Evolutionary conservation across 1,140 invertebrate genomes (phyloP), one percentile per base, ranked within the genome.

Genomic region (Drosophila lacteicornis): DNA sequence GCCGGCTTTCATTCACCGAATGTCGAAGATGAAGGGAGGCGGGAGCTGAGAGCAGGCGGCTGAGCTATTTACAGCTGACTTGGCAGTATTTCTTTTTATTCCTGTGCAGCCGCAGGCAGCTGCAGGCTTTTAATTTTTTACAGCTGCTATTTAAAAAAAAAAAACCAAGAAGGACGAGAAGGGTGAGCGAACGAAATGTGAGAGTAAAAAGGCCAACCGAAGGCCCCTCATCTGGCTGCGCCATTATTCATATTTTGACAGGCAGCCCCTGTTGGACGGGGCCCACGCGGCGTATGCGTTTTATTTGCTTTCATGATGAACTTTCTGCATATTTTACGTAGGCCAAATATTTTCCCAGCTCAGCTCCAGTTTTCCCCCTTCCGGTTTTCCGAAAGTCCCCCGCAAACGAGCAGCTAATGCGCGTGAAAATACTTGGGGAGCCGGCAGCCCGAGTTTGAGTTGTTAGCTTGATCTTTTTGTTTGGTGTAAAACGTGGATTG

Each of bases 241-340:
- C 80, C 84, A 88, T 88, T 88, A 80, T 75, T 88, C 84, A 88
- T 88, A 79, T 79, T 88, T 88, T 88, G 84, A 88, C 84, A 87
- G 84, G 84, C 58, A 59, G 46, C 69, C 56, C 59, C 42, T 55
- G 67, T 46, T 67, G 67, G 67, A 46, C 45, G 53, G 40, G 69
- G 62, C 85, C 80, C 78, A 87, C 85, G 74, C 68, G 49, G 80
- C 78, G 80, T 84, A 88, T 88, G 85, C 84, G 85, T 84, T 80
- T 83, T 88, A 88, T 88, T 90, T 88, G 85, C 80, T 88, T 88
- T 88, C 58, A 88, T 79, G 62, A 73, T 68, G 78, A 80, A 84
- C 86, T 71, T 82, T 69, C 63, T 70, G 80, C 73, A 87, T 87
- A 88, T 88, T 87, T 87, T 63, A 81, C 80, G 66, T 78, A 47